Evolutionary conservation across 2,797 vertebrate genomes (phyloP), one percentile per base, ranked within the genome.

Genomic region (Gadopsis bispinosus): DNA sequence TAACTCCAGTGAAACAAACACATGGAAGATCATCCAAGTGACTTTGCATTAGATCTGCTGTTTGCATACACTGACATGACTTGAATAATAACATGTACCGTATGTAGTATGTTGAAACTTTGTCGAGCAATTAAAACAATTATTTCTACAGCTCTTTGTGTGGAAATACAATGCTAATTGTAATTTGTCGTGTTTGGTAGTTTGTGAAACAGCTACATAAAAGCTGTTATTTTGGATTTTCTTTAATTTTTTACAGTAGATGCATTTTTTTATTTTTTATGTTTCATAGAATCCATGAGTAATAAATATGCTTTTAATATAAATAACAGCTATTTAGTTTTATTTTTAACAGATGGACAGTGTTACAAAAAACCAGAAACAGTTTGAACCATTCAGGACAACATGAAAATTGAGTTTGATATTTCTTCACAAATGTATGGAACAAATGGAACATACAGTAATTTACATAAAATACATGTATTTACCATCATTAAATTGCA

Each of bases 1-100:
- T 76, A 66, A 67, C 48, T 72, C 35, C 56, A 50, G 22, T 6
- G 58, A 45, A 71, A 39, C 45, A 77, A 88, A 76, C 83, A 89
- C 66, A 65, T 43, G 37, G 55, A 69, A 47, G 50, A 53, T 60
- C 68, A 33, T 66, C 73, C 31, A 35, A 22, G 31, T 50, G 63
- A 76, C 64, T 77, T 80, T 83, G 53, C 39, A 39, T 67, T 67
- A 11, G 4, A 55, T 58, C 54, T 79, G 50, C 43, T 75, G 75
- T 62, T 84, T 58, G 26, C 37, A 73, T 54, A 29, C 56, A 47
- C 26, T 80, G 20, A 43, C 53, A 59, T 45, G 47, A 45, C 29
- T 45, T 45, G n/a, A 69, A 64, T 48, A 50, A 41, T 2, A 37
- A 58, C 7, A 48, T 39, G 8, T 0, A 1, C 19, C 39, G 20